Base-by-base conservation (phyloP, 2,797 vertebrate species). In the Pseudochromis fuscus region DNA sequence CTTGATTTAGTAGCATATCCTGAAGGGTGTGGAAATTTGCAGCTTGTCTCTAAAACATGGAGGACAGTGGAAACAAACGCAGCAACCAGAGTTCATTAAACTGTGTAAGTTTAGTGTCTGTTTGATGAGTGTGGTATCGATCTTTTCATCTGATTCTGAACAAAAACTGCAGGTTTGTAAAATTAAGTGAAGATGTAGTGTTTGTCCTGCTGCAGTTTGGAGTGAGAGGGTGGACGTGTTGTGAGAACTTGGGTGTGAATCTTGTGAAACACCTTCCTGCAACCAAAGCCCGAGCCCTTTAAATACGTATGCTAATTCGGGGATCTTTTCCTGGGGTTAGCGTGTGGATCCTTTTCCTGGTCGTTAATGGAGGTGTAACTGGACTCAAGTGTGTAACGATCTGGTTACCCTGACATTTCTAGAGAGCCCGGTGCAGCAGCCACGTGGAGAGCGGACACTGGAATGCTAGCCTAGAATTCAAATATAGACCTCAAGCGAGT, bases 381-480 rank as follows among this genome's bases (percentile, higher is more conserved):
- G 80, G 82, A 92, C 79, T 89, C 87, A 52, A 66, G 83, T 52
- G 74, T 79, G 86, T 64, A 61, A 81, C 12, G 86, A 90, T 95
- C 89, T 37, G 58, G 87, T 94, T 94, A 86, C 91, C 70, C 60
- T 92, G 92, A 93, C 88, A 93, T 94, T 94, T 94, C 67, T 82
- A 72, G 84, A 81, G 79, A 88, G 82, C 75, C 72, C 12, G 53
- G 74, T 74, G 78, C 61, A 67, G 84, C 73, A 70, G 83, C 80
- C 76, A 72, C 58, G 71, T 82, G 77, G 82, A 85, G 86, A 79
- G 79, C 27, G 79, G 79, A 81, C 53, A 23, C 61, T 74, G 85
- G 88, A 89, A 89, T 88, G 84, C 79, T 74, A 59, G 79, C 76
- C 72, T 69, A 83, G 56, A 84, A 87, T 77, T 92, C 86, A 92